Conservation (phyloP, 2,888 invertebrate genomes). For the Agrochola lota region DNA sequence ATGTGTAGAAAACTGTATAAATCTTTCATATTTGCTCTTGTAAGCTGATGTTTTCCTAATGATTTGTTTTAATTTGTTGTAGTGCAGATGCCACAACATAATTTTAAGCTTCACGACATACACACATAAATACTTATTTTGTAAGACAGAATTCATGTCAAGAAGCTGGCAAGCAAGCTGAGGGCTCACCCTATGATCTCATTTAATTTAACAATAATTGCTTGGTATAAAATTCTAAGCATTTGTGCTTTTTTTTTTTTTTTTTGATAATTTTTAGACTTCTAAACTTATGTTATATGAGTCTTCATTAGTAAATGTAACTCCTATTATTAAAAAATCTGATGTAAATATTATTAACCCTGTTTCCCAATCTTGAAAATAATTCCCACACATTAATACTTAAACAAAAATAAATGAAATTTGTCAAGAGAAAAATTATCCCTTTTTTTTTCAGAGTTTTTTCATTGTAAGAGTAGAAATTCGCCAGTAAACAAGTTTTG, state of each 20-base stretch:
- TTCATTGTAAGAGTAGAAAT: not conserved
- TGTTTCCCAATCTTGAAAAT: not conserved
- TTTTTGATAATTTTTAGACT: not conserved
- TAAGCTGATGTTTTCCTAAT: not conserved
- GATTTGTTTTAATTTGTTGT: slow-evolving; percentile 5
- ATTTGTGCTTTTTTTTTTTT: not conserved
- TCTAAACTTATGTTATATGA: not conserved
- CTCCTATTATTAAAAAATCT: not conserved
- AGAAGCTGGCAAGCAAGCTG: not conserved
- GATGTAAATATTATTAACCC: not conserved
- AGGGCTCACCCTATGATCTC: not conserved
- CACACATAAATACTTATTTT: not conserved
- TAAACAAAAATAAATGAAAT: not conserved
- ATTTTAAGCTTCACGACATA: not conserved
- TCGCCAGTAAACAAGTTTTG: slow-evolving; percentile 37
- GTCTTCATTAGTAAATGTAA: not conserved
- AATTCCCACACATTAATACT: not conserved
- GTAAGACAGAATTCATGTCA: no score
- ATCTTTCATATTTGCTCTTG: not conserved
- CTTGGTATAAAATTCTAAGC: not conserved
- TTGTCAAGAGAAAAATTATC: not conserved
- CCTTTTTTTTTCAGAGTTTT: not conserved
- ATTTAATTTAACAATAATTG: no score
- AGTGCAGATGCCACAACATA: not conserved
- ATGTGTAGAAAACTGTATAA: slow-evolving; percentile 10